These are phyloP conservation scores for Coleophora flavipennella DNA, from an alignment of 2,888 invertebrate genomes.

Conservation along the genomic window DNA sequence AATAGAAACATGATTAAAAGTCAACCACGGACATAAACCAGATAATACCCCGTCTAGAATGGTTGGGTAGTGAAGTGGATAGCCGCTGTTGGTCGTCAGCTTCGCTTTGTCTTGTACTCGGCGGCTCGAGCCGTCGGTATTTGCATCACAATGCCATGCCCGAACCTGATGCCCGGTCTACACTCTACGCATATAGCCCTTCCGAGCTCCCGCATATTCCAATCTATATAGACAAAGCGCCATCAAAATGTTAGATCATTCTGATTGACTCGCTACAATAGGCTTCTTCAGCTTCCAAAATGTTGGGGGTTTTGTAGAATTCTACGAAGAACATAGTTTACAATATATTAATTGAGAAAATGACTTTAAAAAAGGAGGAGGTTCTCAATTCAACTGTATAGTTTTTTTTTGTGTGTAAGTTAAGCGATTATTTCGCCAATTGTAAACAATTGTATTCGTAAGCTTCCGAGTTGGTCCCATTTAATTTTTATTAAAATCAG, in stretches of 20 bases:
- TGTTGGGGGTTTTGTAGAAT: not conserved
- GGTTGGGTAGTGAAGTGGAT: conserved; percentile 36
- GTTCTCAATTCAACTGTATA: too few species aligned
- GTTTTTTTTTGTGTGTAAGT: too few species aligned
- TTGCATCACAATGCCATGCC: conserved; percentile 62
- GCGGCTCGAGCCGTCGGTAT: conserved; percentile 56
- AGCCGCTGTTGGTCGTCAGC: conserved; percentile 60
- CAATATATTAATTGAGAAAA: too few species aligned
- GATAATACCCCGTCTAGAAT: conserved; percentile 30
- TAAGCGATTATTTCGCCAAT: too few species aligned
- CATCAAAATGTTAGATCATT: not conserved
- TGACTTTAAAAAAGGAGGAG: too few species aligned
- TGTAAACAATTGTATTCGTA: too few species aligned
- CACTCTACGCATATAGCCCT: conserved; percentile 6
- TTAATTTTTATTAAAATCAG: too few species aligned
- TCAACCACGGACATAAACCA: conserved; percentile 10
- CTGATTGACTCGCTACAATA: too few species aligned
- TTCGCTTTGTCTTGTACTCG: conserved; percentile 65
- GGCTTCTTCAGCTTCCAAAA: too few species aligned
- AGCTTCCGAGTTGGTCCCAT: too few species aligned
- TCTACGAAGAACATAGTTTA: not conserved
- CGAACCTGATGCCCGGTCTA: conserved; percentile 52
- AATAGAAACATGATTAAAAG: conserved; percentile 4
- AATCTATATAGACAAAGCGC: not conserved
- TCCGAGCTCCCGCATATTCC: conserved; percentile 25